Percentiles rank a stretch among this genome's conserved stretches.
Conservation (phyloP, 2,888 invertebrate genomes). For the Cepaea hortensis region DNA sequence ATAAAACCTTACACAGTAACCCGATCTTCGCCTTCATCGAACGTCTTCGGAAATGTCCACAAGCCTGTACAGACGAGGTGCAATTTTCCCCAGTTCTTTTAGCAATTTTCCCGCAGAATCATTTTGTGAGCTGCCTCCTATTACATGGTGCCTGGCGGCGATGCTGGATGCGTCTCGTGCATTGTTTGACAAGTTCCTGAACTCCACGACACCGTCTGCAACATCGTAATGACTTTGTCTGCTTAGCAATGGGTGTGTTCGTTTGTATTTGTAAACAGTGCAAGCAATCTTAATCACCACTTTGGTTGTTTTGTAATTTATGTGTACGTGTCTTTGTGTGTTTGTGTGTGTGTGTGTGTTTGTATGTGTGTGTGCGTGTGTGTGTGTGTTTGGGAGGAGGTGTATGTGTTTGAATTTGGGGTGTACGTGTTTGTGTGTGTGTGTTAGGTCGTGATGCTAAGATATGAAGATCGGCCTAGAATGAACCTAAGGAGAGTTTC, state of each 20-base stretch:
- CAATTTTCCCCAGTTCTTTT: constrained; percentile 1
- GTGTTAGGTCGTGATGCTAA: no score
- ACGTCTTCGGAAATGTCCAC: background rate
- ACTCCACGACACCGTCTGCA: background rate
- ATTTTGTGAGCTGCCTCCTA: background rate
- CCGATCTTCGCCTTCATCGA: background rate
- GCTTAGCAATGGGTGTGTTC: background rate
- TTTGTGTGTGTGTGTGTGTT: no score
- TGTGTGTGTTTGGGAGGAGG: no score
- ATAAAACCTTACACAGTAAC: background rate
- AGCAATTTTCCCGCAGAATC: background rate
- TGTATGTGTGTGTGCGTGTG: no score
- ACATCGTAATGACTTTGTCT: constrained; percentile 16
- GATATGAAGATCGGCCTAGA: no score
- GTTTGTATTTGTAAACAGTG: no score
- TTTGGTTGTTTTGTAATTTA: no score
- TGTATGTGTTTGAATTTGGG: no score
- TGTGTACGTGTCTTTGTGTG: no score
- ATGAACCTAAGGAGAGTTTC: no score
- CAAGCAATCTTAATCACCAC: no score
- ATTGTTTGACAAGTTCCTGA: background rate
- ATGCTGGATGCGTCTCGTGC: background rate
- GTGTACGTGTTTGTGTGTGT: no score
- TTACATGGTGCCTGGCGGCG: constrained; percentile 5
- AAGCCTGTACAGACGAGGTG: background rate